These are phyloP conservation scores for Arctocebus calabarensis DNA, from an alignment of 2,797 vertebrate genomes.

Conservation along the genomic window DNA sequence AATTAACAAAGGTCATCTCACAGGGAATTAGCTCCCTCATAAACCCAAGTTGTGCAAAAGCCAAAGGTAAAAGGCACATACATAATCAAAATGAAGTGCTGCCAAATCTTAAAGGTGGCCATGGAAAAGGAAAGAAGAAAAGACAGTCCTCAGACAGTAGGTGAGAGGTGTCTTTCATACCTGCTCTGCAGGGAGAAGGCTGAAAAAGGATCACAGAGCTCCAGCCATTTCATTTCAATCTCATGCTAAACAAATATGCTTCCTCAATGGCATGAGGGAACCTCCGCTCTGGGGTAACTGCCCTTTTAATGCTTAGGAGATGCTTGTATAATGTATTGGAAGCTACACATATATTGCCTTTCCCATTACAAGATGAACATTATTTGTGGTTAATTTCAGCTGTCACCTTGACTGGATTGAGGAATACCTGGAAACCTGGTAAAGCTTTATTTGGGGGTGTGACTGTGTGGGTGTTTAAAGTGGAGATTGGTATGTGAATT, in stretches of 20 bases:
- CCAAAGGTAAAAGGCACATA: neutral
- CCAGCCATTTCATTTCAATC: neutral
- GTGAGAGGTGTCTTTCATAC: neutral
- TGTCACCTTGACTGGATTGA: neutral
- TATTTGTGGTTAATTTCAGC: neutral
- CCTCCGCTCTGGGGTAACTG: neutral
- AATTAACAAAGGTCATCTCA: neutral
- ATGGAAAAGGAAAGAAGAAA: neutral
- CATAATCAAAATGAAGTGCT: neutral
- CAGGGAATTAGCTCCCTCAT: neutral
- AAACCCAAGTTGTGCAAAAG: neutral
- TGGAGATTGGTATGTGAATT: neutral
- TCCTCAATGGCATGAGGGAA: neutral
- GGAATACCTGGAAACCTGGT: neutral
- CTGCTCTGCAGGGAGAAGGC: neutral
- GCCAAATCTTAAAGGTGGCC: neutral
- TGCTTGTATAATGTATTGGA: neutral
- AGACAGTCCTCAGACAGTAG: rapidly evolving
- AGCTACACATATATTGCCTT: neutral
- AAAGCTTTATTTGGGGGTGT: neutral
- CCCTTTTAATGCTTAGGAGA: neutral
- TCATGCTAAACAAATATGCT: neutral
- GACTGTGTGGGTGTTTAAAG: neutral
- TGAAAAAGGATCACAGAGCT: neutral
- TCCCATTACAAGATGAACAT: neutral